Evolutionary conservation across 2,113 vertebrate species (phyloP).

Genomic region (Datnioides undecimradiatus): DNA sequence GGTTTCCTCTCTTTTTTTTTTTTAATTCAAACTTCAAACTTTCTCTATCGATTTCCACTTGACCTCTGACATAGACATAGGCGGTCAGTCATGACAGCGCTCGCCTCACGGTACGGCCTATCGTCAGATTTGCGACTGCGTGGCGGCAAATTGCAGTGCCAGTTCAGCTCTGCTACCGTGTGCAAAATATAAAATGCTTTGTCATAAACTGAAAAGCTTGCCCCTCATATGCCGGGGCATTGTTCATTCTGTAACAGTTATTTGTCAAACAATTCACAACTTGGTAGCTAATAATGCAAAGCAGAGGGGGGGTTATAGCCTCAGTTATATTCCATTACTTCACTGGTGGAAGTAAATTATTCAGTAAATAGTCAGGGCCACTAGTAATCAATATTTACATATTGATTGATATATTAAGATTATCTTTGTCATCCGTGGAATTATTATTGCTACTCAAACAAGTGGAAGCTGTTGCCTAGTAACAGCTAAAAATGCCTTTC

Average conservation of each 20-base stretch:
- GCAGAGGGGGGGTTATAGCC: too few relatives aligned
- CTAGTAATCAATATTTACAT: background rate
- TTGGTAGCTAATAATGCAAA: background rate
- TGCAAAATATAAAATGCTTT: constrained; percentile 22
- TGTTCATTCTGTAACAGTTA: background rate
- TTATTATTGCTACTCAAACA: background rate
- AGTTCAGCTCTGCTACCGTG: too few relatives aligned
- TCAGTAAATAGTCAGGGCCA: background rate
- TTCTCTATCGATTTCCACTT: too few relatives aligned
- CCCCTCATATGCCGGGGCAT: background rate
- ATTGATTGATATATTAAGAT: background rate
- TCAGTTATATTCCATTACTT: background rate
- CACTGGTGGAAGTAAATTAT: background rate
- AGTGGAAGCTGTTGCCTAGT: background rate
- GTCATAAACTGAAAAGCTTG: background rate
- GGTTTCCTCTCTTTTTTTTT: too few relatives aligned
- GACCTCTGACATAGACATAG: too few relatives aligned
- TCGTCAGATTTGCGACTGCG: too few relatives aligned
- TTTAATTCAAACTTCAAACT: too few relatives aligned
- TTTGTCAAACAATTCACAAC: background rate
- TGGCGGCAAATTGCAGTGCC: too few relatives aligned
- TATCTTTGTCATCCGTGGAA: background rate
- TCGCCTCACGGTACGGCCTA: too few relatives aligned
- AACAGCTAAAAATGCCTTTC: background rate
- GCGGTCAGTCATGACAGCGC: too few relatives aligned